phyloP scores from a whole-genome alignment of 2,797 vertebrate species.

The Amblyopsis hoosieri region DNA sequence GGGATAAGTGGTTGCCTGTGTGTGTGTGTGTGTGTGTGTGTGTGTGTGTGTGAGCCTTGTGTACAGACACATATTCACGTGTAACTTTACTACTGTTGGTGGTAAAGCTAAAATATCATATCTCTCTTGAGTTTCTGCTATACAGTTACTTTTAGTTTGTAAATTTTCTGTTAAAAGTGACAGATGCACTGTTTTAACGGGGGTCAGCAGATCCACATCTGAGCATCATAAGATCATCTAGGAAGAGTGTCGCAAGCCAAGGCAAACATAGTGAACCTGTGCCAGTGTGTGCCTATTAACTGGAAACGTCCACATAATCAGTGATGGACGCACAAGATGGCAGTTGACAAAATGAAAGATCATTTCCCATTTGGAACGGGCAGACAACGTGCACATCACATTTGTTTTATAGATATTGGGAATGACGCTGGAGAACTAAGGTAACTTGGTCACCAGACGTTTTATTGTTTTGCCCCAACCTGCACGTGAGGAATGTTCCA shows the following conservation, averaged over 20 bases:
- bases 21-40: conserved; percentile 65
- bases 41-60: conserved; percentile 85
- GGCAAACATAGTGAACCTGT: conserved; percentile 83
- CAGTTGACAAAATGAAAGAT: conserved; percentile 20
- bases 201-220: conserved; percentile 90
- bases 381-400: not conserved
- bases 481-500: conserved; percentile 59
- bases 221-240: conserved; percentile 85
- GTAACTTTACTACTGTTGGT: conserved; percentile 60
- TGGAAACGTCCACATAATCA: conserved; percentile 80
- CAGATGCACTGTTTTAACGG: conserved; percentile 83
- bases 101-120: too few relatives aligned
- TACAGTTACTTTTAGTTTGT: conserved; percentile 56
- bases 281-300: conserved; percentile 87
- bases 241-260: conserved; percentile 84
- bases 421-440: conserved; percentile 25
- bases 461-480: conserved; percentile 39
- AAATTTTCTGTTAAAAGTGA: conserved; percentile 89
- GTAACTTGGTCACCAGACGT: conserved; percentile 42
- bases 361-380: conserved; percentile 1
- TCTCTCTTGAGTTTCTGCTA: conserved; percentile 8
- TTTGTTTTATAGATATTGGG: not conserved
- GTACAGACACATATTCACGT: conserved; percentile 77
- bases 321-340: conserved; percentile 24
- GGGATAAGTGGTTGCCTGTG: conserved; percentile 65